Evolutionary conservation across 2,113 vertebrate species (phyloP).

Genomic region (Lanius collurio): DNA sequence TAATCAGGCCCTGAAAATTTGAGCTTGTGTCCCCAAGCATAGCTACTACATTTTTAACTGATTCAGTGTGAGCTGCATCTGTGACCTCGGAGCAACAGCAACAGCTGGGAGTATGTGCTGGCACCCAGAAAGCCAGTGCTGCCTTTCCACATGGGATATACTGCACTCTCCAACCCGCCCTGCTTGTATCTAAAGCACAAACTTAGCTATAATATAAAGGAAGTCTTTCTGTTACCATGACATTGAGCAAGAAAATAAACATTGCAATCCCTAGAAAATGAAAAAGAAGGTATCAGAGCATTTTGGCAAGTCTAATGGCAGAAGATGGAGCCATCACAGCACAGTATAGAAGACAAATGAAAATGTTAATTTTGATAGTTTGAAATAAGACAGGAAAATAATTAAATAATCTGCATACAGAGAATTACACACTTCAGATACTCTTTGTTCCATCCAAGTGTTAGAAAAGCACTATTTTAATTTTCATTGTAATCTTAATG

Average conservation of each 20-base stretch:
- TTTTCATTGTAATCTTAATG: background rate
- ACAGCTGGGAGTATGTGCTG: conserved; percentile 45
- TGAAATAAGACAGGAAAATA: background rate
- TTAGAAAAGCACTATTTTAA: background rate
- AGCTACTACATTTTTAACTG: conserved; percentile 63
- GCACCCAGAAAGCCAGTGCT: conserved; percentile 59
- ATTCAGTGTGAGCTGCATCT: conserved; percentile 52
- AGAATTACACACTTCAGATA: background rate
- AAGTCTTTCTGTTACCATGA: conserved; percentile 65
- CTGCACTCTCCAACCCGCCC: conserved; percentile 34
- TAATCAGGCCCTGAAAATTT: conserved; percentile 66
- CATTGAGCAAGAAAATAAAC: conserved; percentile 57
- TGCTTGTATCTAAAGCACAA: conserved; percentile 42
- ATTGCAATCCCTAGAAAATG: conserved; percentile 7
- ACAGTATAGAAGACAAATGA: background rate
- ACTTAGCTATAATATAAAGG: conserved; percentile 17
- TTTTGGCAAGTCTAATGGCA: conserved; percentile 61
- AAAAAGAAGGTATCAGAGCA: conserved; percentile 21
- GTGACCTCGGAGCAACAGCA: conserved; percentile 55
- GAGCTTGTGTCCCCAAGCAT: conserved; percentile 56
- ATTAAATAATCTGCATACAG: background rate
- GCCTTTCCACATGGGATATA: conserved; percentile 42
- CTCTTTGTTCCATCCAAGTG: background rate
- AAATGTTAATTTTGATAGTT: background rate
- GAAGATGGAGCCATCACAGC: background rate